Base-by-base conservation (phyloP, 2,797 vertebrate genomes). In the Arrhamphus sclerolepis region DNA sequence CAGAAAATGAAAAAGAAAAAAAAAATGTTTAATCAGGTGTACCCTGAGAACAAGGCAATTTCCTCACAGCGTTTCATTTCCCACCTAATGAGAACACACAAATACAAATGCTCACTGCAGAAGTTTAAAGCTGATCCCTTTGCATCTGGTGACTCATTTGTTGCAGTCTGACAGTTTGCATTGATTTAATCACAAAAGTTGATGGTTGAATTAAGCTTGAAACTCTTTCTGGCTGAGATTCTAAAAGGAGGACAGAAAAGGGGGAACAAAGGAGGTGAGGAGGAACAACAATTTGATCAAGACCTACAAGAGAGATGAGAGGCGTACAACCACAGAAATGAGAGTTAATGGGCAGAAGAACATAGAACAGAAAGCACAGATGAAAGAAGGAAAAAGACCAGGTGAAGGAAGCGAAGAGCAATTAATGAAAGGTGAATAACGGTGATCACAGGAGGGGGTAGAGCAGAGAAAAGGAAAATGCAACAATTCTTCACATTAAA, bases 11-110 rank as follows among this genome's bases (percentile, higher is more conserved):
- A 5, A 16, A 14, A 38, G 5, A 38, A 42, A 44, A 20, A 19
- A 14, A 39, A 50, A 48, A n/a, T n/a, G 47, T 81, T 80, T 62
- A 66, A 85, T 80, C 70, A 78, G 66, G 59, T 73, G 38, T 40
- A 26, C 46, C 46, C 59, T 21, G n/a, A 64, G 21, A 73, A 66
- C 46, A 66, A 0, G 14, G 57, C 66, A 54, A 66, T 75, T 78
- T 80, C 55, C 64, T 55, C 46, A 18, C 52, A 41, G 48, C 1
- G 8, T 61, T 63, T 72, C 2, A 65, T 77, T 68, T 77, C 24
- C 50, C 54, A 56, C 58, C 52, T 51, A 71, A 70, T 56, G 43
- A 57, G 26, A 63, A 43, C 14, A 59, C 59, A 70, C 41, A 72
- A 67, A 71, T 43, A 47, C 20, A 77, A 72, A 74, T 59, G 56